Evolutionary conservation across 2,113 vertebrate genomes (phyloP).

Genomic region (Echinops telfairi): DNA sequence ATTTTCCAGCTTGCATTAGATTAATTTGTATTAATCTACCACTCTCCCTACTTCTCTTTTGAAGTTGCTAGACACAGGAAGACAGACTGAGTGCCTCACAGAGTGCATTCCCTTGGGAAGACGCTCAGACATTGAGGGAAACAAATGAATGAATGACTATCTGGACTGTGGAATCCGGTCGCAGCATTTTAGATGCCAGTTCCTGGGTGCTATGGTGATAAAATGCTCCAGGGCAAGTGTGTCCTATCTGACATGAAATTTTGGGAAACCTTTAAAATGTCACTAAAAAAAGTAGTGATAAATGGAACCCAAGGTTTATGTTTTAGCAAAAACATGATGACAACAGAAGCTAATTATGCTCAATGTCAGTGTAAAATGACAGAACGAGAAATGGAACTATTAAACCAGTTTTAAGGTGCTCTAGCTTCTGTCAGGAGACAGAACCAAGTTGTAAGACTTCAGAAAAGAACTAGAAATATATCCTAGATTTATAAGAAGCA

Average conservation of each 20-base stretch:
- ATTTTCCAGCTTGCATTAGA: not conserved
- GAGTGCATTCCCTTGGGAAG: not conserved
- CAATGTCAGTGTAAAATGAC: not conserved
- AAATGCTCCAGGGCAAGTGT: not conserved
- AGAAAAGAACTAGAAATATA: not conserved
- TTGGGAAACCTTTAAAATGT: slow-evolving; percentile 37
- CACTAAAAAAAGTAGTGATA: not conserved
- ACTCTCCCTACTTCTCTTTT: not conserved
- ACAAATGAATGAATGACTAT: not conserved
- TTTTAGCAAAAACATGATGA: slow-evolving; percentile 11
- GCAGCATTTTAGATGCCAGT: not conserved
- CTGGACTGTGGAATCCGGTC: not conserved
- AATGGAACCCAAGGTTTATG: slow-evolving; percentile 42
- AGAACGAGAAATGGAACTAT: not conserved
- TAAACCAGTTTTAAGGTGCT: not conserved
- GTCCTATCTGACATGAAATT: slow-evolving; percentile 25
- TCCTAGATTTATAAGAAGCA: not conserved
- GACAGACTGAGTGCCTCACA: not conserved
- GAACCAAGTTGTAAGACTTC: not conserved
- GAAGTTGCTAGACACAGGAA: not conserved
- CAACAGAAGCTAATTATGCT: slow-evolving; percentile 38
- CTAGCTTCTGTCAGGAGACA: not conserved
- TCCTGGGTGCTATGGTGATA: not conserved
- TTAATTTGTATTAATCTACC: not conserved
- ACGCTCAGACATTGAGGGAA: not conserved